Evolutionary conservation across 92 coral and sea anemone species (phyloP), one percentile per base, ranked within the genome.

Genomic region (Muricea muricata): DNA sequence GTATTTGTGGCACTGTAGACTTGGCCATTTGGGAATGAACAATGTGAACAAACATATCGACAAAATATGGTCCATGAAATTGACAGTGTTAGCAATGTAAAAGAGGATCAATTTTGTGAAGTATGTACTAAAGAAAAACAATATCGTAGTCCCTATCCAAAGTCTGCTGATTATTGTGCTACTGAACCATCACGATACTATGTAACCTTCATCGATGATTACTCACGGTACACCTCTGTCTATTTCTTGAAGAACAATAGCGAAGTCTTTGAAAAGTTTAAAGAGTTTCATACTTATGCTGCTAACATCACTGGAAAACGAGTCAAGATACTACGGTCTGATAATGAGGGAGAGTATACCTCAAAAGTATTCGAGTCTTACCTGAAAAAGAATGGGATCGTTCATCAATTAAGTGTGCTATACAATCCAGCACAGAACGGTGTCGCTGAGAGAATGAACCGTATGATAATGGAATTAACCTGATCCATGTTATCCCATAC

Each of bases 191-290:
- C 84, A n/a, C 35, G 82, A 50, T 76, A 76, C 63, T 76, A 48
- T 76, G 82, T 58, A 17, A 60, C 47, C 25, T 79, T 60, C 55
- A 34, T 35, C 30, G 71, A 79, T 79, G 84, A 56, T 47, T 50
- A 57, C 18, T 60, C 73, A 40, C 32, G 84, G 45, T 60, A 58
- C 55, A 58, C 84, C 30, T 48, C 57, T 57, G 72, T 76, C 35
- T 76, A 76, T 76, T 76, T 76, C 82, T 48, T 76, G 39, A 76
- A 76, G 55, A 65, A 46, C 54, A 76, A 76, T 29, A 47, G 54
- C 63, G 82, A 76, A 76, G 82, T 76, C 46, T 46, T 76, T 45
- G 82, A 54, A 66, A 76, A 76, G 82, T 76, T 76, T n/a, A n/a
- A n/a, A n/a, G n/a, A n/a, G n/a, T n/a, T n/a, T n/a, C n/a, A n/a